Base-by-base conservation (phyloP, 2,797 vertebrate genomes). In the Bovichtus diacanthus region DNA sequence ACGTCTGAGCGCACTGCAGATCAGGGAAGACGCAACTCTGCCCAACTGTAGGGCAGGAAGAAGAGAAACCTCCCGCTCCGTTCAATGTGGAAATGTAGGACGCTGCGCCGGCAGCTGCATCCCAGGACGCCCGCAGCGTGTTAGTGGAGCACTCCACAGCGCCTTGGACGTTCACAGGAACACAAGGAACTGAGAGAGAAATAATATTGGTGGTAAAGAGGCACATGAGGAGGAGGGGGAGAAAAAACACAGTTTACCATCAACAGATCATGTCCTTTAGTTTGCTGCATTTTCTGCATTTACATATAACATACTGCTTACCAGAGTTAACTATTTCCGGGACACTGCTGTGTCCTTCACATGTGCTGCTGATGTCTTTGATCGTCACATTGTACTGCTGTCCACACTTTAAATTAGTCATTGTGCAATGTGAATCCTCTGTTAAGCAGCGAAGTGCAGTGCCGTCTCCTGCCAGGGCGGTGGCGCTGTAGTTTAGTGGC, bases 1-100 rank as follows among this genome's bases (percentile, higher is more conserved):
- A 95, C 0, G 67, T 89, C 78, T 94, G 88, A 54, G 93, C 94
- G 0, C 95, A 96, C 51, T 64, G 49, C 76, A 96, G 84, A 6
- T 10, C 21, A 2, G 69, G 47, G 72, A 95, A 95, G 34, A 34
- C 3, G 65, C 92, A 93, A 8, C 34, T 82, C 3, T 61, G 74
- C 16, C 44, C 1, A 6, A 56, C 2, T 12, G 92, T 79, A 1
- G 34, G 3, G 67, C 85, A 91, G n/a, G 75, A 74, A 3, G 65
- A 10, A 1, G 78, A 83, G 79, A 67, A 87, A 46, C 73, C 77
- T 27, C 58, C 86, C 0, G 67, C 47, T 67, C 84, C 81, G 0
- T 11, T 88, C 76, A 96, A 13, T 1, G 75, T 80, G 69, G 92
- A 66, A 2, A 70, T 51, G 72, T 95, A 95, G 58, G 81, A 84